phyloP scores from a whole-genome alignment of 2,113 vertebrate species.

The Sphyrna mokarran region DNA sequence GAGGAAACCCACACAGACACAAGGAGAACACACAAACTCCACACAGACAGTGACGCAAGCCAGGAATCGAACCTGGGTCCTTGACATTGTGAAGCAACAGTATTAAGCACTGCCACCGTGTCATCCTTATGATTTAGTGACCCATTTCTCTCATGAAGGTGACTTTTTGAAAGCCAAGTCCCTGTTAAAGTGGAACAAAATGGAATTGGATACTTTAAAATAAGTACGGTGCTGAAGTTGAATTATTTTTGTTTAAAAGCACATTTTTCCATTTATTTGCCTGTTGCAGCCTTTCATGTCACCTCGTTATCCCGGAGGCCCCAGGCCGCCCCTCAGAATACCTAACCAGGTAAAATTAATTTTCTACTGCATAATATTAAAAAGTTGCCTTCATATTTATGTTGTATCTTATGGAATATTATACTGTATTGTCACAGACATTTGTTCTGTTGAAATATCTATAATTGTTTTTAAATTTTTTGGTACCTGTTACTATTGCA shows the following conservation, averaged over 20 bases:
- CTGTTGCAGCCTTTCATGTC: conserved; percentile 90
- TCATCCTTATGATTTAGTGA: too few relatives aligned
- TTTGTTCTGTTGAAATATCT: background rate
- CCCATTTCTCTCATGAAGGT: background rate
- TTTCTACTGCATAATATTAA: background rate
- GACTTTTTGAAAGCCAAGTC: background rate
- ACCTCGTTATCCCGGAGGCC: conserved; percentile 94
- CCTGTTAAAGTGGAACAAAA: background rate
- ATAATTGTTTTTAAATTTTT: background rate
- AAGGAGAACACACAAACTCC: too few relatives aligned
- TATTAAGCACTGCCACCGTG: too few relatives aligned
- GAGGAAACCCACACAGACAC: too few relatives aligned
- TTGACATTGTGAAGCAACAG: too few relatives aligned
- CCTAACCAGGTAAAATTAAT: conserved; percentile 79
- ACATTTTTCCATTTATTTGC: conserved; percentile 39
- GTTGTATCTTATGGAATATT: background rate
- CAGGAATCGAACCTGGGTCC: too few relatives aligned
- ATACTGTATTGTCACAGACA: background rate
- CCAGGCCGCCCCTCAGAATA: conserved; percentile 89
- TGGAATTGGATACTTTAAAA: background rate
- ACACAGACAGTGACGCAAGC: too few relatives aligned
- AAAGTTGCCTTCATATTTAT: background rate
- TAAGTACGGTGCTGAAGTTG: background rate
- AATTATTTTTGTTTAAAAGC: background rate
- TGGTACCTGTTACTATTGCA: background rate